These are phyloP conservation scores for Tyria jacobaeae DNA, from an alignment of 2,888 invertebrate genomes.

Conservation along the genomic window DNA sequence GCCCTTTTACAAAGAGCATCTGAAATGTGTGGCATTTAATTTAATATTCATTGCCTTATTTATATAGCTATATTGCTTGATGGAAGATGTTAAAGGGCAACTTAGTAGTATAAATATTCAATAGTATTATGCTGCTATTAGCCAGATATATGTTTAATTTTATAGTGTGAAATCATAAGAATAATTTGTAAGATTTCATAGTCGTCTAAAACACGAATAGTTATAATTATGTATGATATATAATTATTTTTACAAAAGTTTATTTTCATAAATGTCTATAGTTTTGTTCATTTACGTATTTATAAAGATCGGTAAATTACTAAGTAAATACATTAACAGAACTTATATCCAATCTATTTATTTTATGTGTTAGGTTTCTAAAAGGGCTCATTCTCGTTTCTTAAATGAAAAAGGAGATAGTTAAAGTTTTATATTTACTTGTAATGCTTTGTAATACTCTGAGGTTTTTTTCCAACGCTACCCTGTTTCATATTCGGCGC, in stretches of 20 bases:
- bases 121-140: slow-evolving; percentile 20
- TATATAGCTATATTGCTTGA: slow-evolving; percentile 44
- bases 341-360: no score
- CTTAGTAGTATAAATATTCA: slow-evolving; percentile 30
- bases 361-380: neutral
- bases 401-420: neutral
- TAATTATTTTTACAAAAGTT: slow-evolving; percentile 5
- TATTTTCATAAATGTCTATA: slow-evolving; percentile 8
- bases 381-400: neutral
- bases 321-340: neutral
- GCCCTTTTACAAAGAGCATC: slow-evolving; percentile 63
- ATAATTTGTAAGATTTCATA: slow-evolving; percentile 35
- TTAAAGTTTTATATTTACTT: slow-evolving; percentile 1
- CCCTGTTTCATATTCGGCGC: slow-evolving; percentile 73
- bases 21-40: slow-evolving; percentile 65
- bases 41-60: slow-evolving; percentile 62
- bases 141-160: slow-evolving; percentile 26
- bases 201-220: slow-evolving; percentile 16
- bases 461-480: slow-evolving; percentile 68
- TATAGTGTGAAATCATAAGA: slow-evolving; percentile 23
- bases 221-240: no score
- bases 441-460: neutral
- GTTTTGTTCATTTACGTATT: neutral
- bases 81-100: slow-evolving; percentile 59
- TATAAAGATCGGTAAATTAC: neutral